Conservation (phyloP, 2,888 invertebrate species). For the Acheta domesticus region DNA sequence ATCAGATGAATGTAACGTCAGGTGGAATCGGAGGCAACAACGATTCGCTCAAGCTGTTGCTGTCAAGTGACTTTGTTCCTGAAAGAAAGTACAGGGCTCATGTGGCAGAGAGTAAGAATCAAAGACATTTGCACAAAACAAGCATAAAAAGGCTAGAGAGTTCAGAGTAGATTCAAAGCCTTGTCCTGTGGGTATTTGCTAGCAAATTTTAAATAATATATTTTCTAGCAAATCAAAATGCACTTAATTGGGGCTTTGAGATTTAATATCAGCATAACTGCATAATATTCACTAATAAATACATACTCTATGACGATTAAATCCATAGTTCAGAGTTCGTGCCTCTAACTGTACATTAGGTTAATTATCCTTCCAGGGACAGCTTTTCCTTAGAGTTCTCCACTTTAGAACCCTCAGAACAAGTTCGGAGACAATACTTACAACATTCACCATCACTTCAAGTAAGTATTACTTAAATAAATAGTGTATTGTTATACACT, state of each 20-base stretch:
- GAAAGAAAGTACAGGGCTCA: not conserved
- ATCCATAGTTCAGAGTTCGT: not conserved
- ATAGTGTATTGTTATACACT: not conserved
- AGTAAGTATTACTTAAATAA: slow-evolving; percentile 18
- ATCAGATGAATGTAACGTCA: not conserved
- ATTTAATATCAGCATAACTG: not conserved
- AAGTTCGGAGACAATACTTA: not conserved
- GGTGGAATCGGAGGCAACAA: not conserved
- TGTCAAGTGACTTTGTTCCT: slow-evolving; percentile 1
- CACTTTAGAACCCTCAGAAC: not conserved
- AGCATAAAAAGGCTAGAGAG: not conserved
- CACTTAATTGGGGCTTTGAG: not conserved
- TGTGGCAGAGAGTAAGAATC: not conserved
- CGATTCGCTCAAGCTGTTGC: not conserved
- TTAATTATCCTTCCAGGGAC: not conserved
- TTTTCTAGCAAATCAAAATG: slow-evolving; percentile 7
- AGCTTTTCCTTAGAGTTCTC: not conserved
- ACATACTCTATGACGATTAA: not conserved
- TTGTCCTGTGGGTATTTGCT: slow-evolving; percentile 1
- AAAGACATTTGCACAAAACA: not conserved
- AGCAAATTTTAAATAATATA: not conserved
- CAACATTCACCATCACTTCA: not conserved
- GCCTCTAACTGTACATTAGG: not conserved
- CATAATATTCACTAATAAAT: slow-evolving; percentile 7
- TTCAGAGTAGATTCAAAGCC: not conserved